These are phyloP conservation scores for Corythoichthys intestinalis DNA, from an alignment of 2,113 vertebrate genomes.

Conservation along the genomic window DNA sequence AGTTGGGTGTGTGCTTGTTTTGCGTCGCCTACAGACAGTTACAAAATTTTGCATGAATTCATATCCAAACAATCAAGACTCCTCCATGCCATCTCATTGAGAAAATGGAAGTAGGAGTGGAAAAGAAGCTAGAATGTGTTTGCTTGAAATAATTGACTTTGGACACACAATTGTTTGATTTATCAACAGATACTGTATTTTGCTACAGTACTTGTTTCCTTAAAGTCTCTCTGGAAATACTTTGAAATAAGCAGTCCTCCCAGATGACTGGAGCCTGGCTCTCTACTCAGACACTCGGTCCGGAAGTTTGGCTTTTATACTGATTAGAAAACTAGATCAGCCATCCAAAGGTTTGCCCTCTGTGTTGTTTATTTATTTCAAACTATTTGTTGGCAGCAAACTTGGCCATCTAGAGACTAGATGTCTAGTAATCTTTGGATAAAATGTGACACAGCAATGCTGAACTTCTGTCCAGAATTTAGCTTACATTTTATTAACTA, in stretches of 20 bases:
- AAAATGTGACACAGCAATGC: background rate
- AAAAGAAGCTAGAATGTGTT: background rate
- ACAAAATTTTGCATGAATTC: slow-evolving; percentile 43
- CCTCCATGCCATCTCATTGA: slow-evolving; percentile 3
- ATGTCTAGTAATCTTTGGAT: background rate
- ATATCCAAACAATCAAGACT: slow-evolving; percentile 19
- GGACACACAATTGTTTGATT: background rate
- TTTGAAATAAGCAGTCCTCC: slow-evolving; percentile 19
- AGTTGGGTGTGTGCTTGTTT: slow-evolving; percentile 6
- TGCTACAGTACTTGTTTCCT: slow-evolving; percentile 13
- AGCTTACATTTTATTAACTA: background rate
- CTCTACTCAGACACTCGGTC: slow-evolving; percentile 36
- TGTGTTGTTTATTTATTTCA: slow-evolving; percentile 51
- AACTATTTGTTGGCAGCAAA: slow-evolving; percentile 31
- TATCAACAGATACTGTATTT: background rate
- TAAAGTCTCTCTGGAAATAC: slow-evolving; percentile 9
- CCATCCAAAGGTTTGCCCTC: slow-evolving; percentile 45
- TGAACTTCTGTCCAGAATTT: background rate
- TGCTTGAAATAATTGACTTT: background rate
- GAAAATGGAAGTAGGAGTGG: background rate
- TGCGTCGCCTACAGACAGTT: slow-evolving; percentile 28
- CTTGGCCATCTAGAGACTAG: slow-evolving; percentile 21
- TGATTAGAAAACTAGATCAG: slow-evolving; percentile 59
- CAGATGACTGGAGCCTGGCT: slow-evolving; percentile 25
- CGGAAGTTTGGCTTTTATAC: slow-evolving; percentile 57